Evolutionary conservation across 2,888 invertebrate genomes (phyloP).

Genomic region (Entomobrya multifasciata): DNA sequence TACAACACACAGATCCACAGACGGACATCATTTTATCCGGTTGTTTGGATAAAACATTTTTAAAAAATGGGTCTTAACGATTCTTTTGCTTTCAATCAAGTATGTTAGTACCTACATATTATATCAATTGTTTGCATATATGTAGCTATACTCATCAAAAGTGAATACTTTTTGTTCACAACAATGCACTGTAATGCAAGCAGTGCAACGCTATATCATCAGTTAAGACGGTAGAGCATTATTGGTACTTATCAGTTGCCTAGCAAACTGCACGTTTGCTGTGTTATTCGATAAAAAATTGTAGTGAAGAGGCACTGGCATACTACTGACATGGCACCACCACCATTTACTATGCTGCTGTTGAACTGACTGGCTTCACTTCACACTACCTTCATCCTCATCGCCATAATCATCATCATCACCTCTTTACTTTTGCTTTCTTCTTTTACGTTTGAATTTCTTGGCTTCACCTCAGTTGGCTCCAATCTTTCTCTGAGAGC

Average conservation of each 20-base stretch:
- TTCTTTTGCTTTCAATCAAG: slow-evolving; percentile 70
- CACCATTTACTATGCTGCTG: background rate
- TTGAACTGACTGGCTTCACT: background rate
- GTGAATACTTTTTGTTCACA: slow-evolving; percentile 27
- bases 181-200: slow-evolving; percentile 29
- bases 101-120: slow-evolving; percentile 25
- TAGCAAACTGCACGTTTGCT: slow-evolving; percentile 44
- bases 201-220: slow-evolving; percentile 23
- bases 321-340: background rate
- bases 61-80: too few relatives aligned
- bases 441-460: slow-evolving; percentile 68
- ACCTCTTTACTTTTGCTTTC: slow-evolving; percentile 66
- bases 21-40: background rate
- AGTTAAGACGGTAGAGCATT: background rate
- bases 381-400: slow-evolving; percentile 37
- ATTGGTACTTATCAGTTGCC: slow-evolving; percentile 58
- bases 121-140: background rate
- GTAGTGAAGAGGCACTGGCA: slow-evolving; percentile 61
- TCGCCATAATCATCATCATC: background rate
- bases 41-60: slow-evolving; percentile 11
- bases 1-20: background rate
- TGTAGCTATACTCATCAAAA: background rate
- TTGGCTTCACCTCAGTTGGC: slow-evolving; percentile 71
- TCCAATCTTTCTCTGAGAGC: slow-evolving; percentile 70
- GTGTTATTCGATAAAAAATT: slow-evolving; percentile 25